A percentile compares a stretch with the other conserved stretches of the same genome.
These are phyloP conservation scores for Heliangelus exortis DNA, from an alignment of 2,797 vertebrate genomes.

Conservation along the genomic window DNA sequence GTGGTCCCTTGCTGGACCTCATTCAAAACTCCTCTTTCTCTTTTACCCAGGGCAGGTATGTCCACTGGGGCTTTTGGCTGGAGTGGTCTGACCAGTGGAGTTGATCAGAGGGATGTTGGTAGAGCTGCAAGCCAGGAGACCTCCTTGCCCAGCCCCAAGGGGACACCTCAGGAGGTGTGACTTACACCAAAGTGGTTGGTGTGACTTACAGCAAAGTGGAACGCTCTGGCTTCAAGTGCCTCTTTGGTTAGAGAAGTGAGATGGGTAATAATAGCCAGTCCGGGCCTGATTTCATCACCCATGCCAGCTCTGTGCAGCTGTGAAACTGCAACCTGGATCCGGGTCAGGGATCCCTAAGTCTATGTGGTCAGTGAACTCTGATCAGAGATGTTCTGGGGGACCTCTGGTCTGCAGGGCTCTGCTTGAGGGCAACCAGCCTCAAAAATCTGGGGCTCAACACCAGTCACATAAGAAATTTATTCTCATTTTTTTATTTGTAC, in stretches of 20 bases:
- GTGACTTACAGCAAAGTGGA: neutral
- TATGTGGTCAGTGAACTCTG: neutral
- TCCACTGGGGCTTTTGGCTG: neutral
- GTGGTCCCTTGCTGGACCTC: neutral
- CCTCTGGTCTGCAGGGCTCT: neutral
- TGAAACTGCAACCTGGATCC: neutral
- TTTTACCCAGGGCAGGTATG: neutral
- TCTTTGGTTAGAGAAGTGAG: neutral
- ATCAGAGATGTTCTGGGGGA: rapidly evolving
- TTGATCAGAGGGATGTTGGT: neutral
- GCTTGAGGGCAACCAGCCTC: neutral
- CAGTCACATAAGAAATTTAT: neutral
- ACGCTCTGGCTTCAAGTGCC: neutral
- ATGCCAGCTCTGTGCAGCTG: neutral
- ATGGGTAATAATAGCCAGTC: conserved; percentile 65
- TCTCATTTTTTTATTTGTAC: neutral
- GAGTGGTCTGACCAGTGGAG: neutral
- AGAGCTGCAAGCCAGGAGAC: neutral
- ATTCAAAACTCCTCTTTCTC: neutral
- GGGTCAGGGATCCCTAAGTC: neutral
- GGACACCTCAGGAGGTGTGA: rapidly evolving
- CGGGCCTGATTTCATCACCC: conserved; percentile 38
- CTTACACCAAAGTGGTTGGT: neutral
- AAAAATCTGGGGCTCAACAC: neutral
- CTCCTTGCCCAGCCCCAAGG: neutral